Conservation (phyloP, 2,888 invertebrate species). For the Dynastes maya region DNA sequence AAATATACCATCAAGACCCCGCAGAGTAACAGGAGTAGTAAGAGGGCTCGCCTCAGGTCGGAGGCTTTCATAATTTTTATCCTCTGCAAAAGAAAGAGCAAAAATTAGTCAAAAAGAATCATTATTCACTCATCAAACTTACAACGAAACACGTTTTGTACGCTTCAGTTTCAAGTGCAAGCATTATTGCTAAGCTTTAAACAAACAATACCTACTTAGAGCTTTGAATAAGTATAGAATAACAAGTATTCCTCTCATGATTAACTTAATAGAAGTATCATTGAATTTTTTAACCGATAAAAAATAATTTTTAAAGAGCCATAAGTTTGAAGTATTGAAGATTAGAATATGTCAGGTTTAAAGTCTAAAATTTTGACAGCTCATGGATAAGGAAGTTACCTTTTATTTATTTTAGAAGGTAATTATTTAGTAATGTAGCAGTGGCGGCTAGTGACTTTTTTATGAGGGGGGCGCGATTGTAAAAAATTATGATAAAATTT, state of each 20-base stretch:
- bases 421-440: too few relatives aligned
- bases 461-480: too few relatives aligned
- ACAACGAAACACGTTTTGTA: too few relatives aligned
- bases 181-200: not conserved
- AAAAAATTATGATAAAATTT: too few relatives aligned
- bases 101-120: not conserved
- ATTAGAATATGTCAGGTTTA: not conserved
- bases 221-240: not conserved
- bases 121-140: too few relatives aligned
- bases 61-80: slow-evolving; percentile 71
- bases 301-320: too few relatives aligned
- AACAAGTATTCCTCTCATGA: not conserved
- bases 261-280: not conserved
- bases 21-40: slow-evolving; percentile 72
- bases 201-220: not conserved
- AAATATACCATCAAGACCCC: slow-evolving; percentile 72
- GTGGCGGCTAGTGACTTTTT: too few relatives aligned
- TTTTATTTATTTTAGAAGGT: too few relatives aligned
- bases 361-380: too few relatives aligned
- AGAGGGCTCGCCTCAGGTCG: slow-evolving; percentile 73
- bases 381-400: too few relatives aligned
- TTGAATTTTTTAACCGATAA: too few relatives aligned
- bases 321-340: too few relatives aligned
- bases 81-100: slow-evolving; percentile 64
- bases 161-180: not conserved